Base-by-base conservation (phyloP, 2,113 vertebrate species). In the Taurulus bubalis region DNA sequence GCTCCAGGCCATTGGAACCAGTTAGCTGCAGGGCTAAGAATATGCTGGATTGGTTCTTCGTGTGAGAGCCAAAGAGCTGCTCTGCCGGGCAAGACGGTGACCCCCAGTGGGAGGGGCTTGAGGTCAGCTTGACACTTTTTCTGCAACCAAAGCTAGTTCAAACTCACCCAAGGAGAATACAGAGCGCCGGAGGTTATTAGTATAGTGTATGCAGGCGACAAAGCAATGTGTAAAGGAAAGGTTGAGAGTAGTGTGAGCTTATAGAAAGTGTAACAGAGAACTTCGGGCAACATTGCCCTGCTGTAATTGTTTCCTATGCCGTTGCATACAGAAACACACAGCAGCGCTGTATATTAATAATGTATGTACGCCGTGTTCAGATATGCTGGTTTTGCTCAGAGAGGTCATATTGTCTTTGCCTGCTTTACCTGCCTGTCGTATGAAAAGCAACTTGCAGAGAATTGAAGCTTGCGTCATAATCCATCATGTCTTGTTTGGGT, bases 71-170 rank as follows among this genome's bases (percentile, higher is more conserved):
- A 60, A 75, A 62, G 85, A 80, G 63, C 80, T 45, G 69, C 79
- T 80, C 51, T 47, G 71, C 51, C 4, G 38, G 80, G 34, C 80
- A 79, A 32, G 60, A 80, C 71, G 8, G 59, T 88, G 91, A 92
- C 89, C 89, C 83, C 83, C 67, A 84, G 88, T 79, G 83, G 87
- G 88, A 79, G 85, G 71, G 79, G 90, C 92, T 89, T 90, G 82
- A 90, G 91, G 91, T 91, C 85, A 90, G 85, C 75, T 75, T 8
- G 70, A 74, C 11, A 22, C 71, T 85, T 70, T 82, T 70, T 85
- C 72, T 78, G 69, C 67, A 69, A 66, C 87, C 81, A 80, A 88
- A 83, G 79, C 83, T 87, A 83, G 75, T 79, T 83, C 34, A 71
- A 53, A 78, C 79, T 90, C 82, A 91, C 56, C 75, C 79, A 75